phyloP scores from a whole-genome alignment of 2,797 vertebrate genomes.

The Bucorvus abyssinicus region DNA sequence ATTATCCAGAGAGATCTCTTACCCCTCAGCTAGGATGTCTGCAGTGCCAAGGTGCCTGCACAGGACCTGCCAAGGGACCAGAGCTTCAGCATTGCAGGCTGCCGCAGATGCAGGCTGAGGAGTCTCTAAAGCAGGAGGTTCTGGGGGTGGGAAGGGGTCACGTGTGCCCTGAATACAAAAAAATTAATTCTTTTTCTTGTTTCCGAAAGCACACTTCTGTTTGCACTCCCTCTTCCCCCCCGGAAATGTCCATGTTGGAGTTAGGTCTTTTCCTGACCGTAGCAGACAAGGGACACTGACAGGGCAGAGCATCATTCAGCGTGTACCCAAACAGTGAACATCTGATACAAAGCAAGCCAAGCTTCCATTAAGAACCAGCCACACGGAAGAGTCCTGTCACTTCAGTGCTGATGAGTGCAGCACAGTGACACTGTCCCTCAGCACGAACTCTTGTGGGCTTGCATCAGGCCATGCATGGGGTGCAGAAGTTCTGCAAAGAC shows the following conservation, averaged over 20 bases:
- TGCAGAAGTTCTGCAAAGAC: neutral
- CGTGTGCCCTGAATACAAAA: neutral
- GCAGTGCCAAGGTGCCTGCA: fast-evolving
- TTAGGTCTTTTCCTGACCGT: neutral
- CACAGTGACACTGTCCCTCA: neutral
- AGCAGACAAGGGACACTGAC: neutral
- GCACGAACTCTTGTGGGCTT: neutral
- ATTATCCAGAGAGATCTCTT: neutral
- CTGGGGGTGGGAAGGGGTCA: neutral
- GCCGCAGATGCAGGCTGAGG: neutral
- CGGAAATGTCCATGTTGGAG: neutral
- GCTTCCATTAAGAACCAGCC: neutral
- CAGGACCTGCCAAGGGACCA: neutral
- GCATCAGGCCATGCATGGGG: neutral
- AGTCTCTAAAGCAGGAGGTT: neutral
- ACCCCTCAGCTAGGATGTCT: neutral
- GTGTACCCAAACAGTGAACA: neutral
- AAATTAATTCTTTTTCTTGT: neutral
- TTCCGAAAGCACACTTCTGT: neutral
- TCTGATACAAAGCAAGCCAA: neutral
- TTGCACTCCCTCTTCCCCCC: neutral
- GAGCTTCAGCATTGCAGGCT: neutral
- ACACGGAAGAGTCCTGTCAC: neutral
- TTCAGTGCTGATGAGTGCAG: neutral
- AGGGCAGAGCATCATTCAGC: neutral